Evolutionary conservation across 2,888 invertebrate genomes (phyloP).

Genomic region (Exephanes ischioxanthus): DNA sequence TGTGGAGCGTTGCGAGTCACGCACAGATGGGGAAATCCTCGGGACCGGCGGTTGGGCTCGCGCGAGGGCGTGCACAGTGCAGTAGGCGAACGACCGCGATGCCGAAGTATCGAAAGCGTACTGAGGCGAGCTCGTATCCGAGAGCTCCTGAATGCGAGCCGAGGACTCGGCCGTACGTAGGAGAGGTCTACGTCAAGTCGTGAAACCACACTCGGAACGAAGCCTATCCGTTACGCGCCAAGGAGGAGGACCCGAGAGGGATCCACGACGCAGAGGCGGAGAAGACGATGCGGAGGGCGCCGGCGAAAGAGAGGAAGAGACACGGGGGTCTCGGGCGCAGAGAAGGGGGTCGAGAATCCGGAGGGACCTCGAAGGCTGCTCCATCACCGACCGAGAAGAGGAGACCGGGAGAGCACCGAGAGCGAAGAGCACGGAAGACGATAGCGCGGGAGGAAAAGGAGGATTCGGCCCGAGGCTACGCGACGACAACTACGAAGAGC

Average conservation of each 20-base stretch:
- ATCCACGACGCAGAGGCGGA: not conserved
- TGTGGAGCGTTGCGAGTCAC: conserved; percentile 26
- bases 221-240: conserved; percentile 78
- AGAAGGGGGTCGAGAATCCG: conserved; percentile 9
- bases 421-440: not conserved
- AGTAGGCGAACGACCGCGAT: conserved; percentile 36
- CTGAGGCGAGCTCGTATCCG: conserved; percentile 57
- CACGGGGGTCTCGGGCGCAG: not conserved
- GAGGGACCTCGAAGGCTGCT: conserved; percentile 61
- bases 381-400: conserved; percentile 56
- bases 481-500: conserved; percentile 71
- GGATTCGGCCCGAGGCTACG: conserved; percentile 32
- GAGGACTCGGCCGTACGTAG: not conserved
- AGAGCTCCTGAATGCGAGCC: conserved; percentile 8
- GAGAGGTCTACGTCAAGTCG: conserved; percentile 28
- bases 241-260: conserved; percentile 40
- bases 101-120: conserved; percentile 64
- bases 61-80: not conserved
- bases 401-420: too few relatives aligned
- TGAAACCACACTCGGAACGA: conserved; percentile 71
- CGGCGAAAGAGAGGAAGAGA: conserved; percentile 53
- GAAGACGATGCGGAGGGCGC: conserved; percentile 62
- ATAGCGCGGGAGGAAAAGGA: conserved; percentile 9
- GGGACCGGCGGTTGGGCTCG: not conserved
- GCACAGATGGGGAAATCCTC: conserved; percentile 11